phyloP scores from a whole-genome alignment of 2,888 invertebrate genomes.

The Lasioglossum villosulum region DNA sequence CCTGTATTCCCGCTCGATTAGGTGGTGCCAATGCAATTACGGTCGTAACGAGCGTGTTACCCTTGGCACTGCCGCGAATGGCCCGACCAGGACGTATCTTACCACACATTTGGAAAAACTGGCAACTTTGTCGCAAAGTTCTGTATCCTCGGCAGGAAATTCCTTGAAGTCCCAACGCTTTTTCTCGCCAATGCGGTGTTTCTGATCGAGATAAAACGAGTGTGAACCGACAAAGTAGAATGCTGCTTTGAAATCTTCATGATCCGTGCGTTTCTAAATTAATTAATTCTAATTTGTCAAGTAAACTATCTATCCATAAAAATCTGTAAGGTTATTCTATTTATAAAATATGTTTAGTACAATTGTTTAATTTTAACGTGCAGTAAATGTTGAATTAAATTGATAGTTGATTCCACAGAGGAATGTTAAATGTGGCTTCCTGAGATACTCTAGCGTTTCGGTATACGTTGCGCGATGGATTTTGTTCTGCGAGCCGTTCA shows the following conservation, averaged over 20 bases:
- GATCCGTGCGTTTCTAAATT: not conserved
- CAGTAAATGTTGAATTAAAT: not conserved
- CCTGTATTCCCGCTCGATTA: not conserved
- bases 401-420: not conserved
- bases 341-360: not conserved
- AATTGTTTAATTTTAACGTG: not conserved
- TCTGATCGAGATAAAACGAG: not conserved
- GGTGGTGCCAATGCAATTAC: constrained; percentile 59
- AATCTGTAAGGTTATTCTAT: too few relatives aligned
- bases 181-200: not conserved
- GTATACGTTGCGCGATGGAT: not conserved
- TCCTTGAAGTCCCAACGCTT: not conserved
- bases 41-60: constrained; percentile 60
- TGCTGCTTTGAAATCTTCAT: not conserved
- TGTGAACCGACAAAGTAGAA: not conserved
- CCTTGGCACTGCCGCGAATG: constrained; percentile 67
- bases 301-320: too few relatives aligned
- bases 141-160: not conserved
- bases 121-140: constrained; percentile 14
- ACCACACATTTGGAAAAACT: constrained; percentile 2
- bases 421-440: not conserved
- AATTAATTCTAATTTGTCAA: too few relatives aligned
- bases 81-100: constrained; percentile 21
- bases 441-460: not conserved
- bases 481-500: not conserved